Conservation (phyloP, 2,888 invertebrate genomes). For the Leptothorax acervorum region DNA sequence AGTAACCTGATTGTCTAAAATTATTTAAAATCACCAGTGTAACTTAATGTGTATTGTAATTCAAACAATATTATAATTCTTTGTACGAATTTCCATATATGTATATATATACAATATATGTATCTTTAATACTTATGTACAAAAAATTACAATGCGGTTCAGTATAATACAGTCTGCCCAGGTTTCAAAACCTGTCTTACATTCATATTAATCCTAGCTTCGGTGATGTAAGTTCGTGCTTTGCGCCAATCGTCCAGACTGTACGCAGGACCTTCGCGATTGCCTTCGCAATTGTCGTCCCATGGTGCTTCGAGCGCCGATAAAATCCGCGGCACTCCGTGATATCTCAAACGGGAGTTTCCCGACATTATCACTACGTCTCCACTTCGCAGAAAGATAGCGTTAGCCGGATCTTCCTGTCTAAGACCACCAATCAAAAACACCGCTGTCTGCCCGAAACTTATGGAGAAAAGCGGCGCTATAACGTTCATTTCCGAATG, state of each 20-base stretch:
- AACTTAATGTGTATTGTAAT: too few species aligned
- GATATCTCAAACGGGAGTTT: slow-evolving; percentile 94
- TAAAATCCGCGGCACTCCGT: slow-evolving; percentile 96
- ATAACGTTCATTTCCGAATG: slow-evolving; percentile 94
- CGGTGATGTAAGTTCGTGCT: slow-evolving; percentile 77
- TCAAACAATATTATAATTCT: too few species aligned
- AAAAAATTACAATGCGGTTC: slow-evolving; percentile 49
- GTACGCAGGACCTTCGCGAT: slow-evolving; percentile 18
- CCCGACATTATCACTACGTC: slow-evolving; percentile 97
- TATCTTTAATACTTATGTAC: slow-evolving; percentile 37
- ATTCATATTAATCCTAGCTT: slow-evolving; percentile 96
- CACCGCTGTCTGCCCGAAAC: slow-evolving; percentile 98
- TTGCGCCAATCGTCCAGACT: slow-evolving; percentile 77
- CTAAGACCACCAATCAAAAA: slow-evolving; percentile 95
- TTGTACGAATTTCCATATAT: not conserved
- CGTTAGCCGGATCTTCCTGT: slow-evolving; percentile 89
- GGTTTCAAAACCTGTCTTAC: slow-evolving; percentile 94
- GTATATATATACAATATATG: too few species aligned
- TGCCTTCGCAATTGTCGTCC: slow-evolving; percentile 81
- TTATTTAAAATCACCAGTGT: too few species aligned
- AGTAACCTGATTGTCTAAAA: too few species aligned
- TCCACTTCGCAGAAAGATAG: slow-evolving; percentile 94
- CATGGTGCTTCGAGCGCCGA: slow-evolving; percentile 86
- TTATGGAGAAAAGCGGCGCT: slow-evolving; percentile 97
- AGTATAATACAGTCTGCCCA: slow-evolving; percentile 86